Evolutionary conservation across 2,113 vertebrate species (phyloP), one percentile per base, ranked within the genome.

Genomic region (Cyprinodon brontotheroides): DNA sequence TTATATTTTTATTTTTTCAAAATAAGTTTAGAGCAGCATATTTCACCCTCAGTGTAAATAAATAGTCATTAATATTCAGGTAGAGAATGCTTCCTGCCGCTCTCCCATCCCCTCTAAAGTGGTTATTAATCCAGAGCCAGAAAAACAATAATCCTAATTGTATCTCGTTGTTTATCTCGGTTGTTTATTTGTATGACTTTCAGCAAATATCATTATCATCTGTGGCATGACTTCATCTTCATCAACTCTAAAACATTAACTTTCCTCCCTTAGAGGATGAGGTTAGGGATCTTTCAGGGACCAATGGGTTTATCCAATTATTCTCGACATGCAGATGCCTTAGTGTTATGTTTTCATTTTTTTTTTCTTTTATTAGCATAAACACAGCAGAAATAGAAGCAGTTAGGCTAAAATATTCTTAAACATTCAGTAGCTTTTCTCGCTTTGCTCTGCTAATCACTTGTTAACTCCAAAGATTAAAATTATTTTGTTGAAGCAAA

Each of bases 101-200:
- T 68, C 71, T 68, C 61, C 61, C 53, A 43, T 13, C 22, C 37
- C 65, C 65, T 40, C 68, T 77, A 12, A 72, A 80, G 70, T 77
- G 72, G 1, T 83, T 77, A 86, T 80, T 78, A 75, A 77, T 87
- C 72, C 77, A 68, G 60, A 78, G 71, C 70, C 67, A 50, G 38
- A 78, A 74, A 63, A 87, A 75, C 83, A 83, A 80, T 86, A 86
- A 83, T 81, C 65, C 72, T 77, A 88, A 88, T 82, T 82, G 72
- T 83, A 77, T 91, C 74, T 50, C 72, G 84, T 89, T 77, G 82
- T 78, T 88, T 82, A 22, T 68, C 83, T 73, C 68, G 68, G 47
- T 75, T 79, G 71, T 69, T 79, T 79, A 75, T 85, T 84, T 87
- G 72, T 81, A 61, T 63, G 64, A 87, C 72, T 87, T 84, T 79